phyloP scores from a whole-genome alignment of 2,797 vertebrate species.

The Phyllotis vaccarum region DNA sequence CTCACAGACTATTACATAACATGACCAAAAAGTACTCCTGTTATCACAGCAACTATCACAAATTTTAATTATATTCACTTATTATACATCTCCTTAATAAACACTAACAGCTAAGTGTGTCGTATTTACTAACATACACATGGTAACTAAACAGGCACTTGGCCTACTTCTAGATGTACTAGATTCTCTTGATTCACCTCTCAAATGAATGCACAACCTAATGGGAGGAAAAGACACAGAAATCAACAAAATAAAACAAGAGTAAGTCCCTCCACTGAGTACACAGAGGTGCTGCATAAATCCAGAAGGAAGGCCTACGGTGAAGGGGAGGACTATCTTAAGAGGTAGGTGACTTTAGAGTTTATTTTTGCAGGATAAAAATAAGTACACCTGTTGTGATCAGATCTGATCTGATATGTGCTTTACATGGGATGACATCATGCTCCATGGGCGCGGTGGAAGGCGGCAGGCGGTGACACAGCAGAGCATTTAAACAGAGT shows the following conservation, averaged over 20 bases:
- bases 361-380: conserved; percentile 47
- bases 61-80: conserved; percentile 55
- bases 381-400: conserved; percentile 15
- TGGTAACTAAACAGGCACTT: not conserved
- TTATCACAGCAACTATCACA: conserved; percentile 40
- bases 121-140: conserved; percentile 27
- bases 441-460: too few relatives aligned
- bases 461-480: too few relatives aligned
- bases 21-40: conserved; percentile 15
- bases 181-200: conserved; percentile 3
- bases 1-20: conserved; percentile 15
- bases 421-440: too few relatives aligned
- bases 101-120: conserved; percentile 32
- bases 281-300: not conserved
- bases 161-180: not conserved
- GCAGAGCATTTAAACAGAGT: too few relatives aligned
- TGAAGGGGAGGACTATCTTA: conserved; percentile 1
- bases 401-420: too few relatives aligned
- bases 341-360: conserved; percentile 29
- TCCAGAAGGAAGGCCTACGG: not conserved
- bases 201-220: conserved; percentile 19
- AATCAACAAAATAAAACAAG: not conserved
- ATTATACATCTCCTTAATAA: conserved; percentile 30
- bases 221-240: not conserved
- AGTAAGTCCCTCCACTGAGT: not conserved